Conservation (phyloP, 1,140 invertebrate genomes). For the Oncopeltus fasciatus region DNA sequence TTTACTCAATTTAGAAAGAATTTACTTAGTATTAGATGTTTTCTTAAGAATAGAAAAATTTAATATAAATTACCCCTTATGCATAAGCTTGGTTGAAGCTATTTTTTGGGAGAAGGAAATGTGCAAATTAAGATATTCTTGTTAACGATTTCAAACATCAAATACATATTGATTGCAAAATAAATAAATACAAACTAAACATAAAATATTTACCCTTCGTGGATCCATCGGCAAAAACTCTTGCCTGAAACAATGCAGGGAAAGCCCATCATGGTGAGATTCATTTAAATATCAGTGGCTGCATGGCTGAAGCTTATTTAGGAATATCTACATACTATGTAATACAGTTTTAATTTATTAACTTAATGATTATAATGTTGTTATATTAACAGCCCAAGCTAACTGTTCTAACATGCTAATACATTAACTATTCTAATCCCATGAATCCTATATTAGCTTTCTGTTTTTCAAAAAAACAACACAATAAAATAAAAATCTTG, state of each 20-base stretch:
- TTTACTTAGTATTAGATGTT: no score
- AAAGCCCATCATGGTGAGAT: constrained; percentile 14
- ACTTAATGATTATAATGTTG: constrained; percentile 1
- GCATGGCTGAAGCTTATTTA: constrained; percentile 14
- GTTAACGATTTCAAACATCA: no score
- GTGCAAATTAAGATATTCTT: no score
- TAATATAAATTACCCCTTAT: constrained; percentile 1
- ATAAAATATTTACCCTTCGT: neutral
- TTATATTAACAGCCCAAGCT: constrained; percentile 7
- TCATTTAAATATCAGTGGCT: constrained; percentile 14
- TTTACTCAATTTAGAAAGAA: no score
- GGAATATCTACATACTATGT: constrained; percentile 1
- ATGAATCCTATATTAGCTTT: no score
- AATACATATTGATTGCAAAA: no score
- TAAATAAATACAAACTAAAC: no score
- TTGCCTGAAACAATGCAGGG: constrained; percentile 9
- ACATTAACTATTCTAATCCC: constrained; percentile 5
- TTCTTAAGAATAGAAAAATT: no score
- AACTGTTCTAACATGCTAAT: constrained; percentile 9
- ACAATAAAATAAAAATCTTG: no score
- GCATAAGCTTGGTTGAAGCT: constrained; percentile 4
- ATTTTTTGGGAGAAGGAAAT: neutral
- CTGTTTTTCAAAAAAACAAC: no score
- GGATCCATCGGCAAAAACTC: constrained; percentile 1
- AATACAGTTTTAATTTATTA: neutral